Evolutionary conservation across 2,797 vertebrate genomes (phyloP).

Genomic region (Diplodus sargus): DNA sequence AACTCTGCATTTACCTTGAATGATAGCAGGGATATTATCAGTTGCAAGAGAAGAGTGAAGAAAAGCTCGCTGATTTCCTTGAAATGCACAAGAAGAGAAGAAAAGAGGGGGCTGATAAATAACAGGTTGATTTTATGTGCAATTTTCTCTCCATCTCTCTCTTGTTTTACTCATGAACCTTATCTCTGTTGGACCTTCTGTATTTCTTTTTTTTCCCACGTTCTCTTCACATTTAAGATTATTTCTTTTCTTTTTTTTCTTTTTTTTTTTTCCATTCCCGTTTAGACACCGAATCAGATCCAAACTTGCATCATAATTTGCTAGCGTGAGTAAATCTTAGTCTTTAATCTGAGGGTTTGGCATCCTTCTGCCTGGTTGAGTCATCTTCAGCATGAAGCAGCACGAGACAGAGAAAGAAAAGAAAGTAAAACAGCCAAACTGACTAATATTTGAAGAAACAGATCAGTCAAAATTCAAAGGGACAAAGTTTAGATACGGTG

Average conservation of each 20-base stretch:
- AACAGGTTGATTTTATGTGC: neutral
- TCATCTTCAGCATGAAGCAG: constrained; percentile 16
- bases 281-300: constrained; percentile 30
- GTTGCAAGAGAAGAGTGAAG: constrained; percentile 29
- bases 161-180: neutral
- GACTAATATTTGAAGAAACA: constrained; percentile 7
- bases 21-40: constrained; percentile 68
- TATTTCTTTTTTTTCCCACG: neutral
- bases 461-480: neutral
- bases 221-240: neutral
- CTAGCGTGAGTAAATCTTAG: neutral
- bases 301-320: constrained; percentile 26
- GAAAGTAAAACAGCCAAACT: neutral
- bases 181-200: neutral
- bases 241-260: too few relatives aligned
- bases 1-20: constrained; percentile 70
- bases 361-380: constrained; percentile 1
- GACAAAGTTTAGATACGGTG: neutral
- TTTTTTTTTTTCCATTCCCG: neutral
- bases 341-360: constrained; percentile 16
- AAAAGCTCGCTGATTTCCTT: constrained; percentile 48
- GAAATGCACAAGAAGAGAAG: constrained; percentile 28
- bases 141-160: neutral
- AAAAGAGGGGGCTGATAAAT: constrained; percentile 45
- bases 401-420: constrained; percentile 19